Conservation (phyloP, 2,113 vertebrate species). For the Corvus hawaiiensis region DNA sequence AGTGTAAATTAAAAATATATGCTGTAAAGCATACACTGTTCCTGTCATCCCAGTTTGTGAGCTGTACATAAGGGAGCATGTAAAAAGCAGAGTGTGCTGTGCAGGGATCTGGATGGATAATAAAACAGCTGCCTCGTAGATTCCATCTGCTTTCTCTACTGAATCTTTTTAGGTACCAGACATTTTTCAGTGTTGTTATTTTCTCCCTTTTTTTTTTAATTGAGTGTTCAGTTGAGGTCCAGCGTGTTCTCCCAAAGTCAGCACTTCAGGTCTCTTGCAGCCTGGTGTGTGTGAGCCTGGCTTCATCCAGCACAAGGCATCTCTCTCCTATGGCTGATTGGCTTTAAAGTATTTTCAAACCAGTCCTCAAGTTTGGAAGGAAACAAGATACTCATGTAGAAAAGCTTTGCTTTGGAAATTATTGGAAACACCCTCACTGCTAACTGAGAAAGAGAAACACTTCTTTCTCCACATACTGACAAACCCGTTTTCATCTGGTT, state of each 20-base stretch:
- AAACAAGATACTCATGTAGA: neutral
- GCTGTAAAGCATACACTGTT: conserved; percentile 38
- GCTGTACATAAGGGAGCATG: conserved; percentile 44
- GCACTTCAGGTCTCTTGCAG: neutral
- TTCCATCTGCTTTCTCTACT: conserved; percentile 25
- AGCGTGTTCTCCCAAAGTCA: neutral
- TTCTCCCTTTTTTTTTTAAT: neutral
- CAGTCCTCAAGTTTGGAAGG: neutral
- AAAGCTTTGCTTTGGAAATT: neutral
- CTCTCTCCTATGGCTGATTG: neutral
- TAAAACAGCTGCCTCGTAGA: conserved; percentile 50
- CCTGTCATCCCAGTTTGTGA: conserved; percentile 52
- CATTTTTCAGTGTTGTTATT: conserved; percentile 38
- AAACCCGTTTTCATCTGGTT: neutral
- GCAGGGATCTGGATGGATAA: conserved; percentile 33
- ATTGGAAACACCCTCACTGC: neutral
- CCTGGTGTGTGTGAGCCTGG: neutral
- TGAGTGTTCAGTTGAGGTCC: neutral
- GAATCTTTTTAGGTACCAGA: conserved; percentile 54
- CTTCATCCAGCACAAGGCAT: neutral
- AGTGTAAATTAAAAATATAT: conserved; percentile 57
- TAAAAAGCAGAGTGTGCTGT: conserved; percentile 21
- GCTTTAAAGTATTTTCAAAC: neutral
- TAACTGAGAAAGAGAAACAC: neutral
- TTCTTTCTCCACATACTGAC: neutral